phyloP scores from a whole-genome alignment of 37 sponge, comb jelly and placozoan species.

The Geodia barretti region DNA sequence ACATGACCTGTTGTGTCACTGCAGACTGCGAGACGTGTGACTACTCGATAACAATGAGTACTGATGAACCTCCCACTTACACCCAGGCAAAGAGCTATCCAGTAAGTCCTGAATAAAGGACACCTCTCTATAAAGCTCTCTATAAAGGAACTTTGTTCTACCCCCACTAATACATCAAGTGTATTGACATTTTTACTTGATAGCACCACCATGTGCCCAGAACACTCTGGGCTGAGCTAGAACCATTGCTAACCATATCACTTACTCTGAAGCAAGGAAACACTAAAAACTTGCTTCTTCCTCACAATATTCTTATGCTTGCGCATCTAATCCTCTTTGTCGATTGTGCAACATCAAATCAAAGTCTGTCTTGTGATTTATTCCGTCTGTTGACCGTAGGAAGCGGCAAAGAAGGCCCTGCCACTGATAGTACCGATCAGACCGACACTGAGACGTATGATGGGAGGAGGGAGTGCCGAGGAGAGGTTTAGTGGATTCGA shows the following conservation, averaged over 20 bases:
- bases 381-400: too few species aligned
- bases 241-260: too few species aligned
- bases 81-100: conserved; percentile 38
- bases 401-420: conserved; percentile 41
- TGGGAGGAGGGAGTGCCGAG: background rate
- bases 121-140: background rate
- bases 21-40: conserved; percentile 15
- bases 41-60: conserved; percentile 2
- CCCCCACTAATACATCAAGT: background rate
- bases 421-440: conserved; percentile 56
- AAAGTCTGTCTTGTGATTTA: too few species aligned
- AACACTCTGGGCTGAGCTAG: too few species aligned
- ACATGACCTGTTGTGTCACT: background rate
- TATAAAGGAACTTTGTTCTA: background rate
- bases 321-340: too few species aligned
- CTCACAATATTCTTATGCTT: too few species aligned
- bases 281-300: too few species aligned
- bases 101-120: too few species aligned
- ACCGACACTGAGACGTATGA: conserved; percentile 50
- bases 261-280: too few species aligned
- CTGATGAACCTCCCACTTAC: conserved; percentile 42
- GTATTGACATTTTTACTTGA: too few species aligned
- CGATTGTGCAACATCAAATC: too few species aligned
- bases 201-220: too few species aligned
- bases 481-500: background rate